Evolutionary conservation across 2,113 vertebrate species (phyloP).

Genomic region (Triplophysa siluroides): DNA sequence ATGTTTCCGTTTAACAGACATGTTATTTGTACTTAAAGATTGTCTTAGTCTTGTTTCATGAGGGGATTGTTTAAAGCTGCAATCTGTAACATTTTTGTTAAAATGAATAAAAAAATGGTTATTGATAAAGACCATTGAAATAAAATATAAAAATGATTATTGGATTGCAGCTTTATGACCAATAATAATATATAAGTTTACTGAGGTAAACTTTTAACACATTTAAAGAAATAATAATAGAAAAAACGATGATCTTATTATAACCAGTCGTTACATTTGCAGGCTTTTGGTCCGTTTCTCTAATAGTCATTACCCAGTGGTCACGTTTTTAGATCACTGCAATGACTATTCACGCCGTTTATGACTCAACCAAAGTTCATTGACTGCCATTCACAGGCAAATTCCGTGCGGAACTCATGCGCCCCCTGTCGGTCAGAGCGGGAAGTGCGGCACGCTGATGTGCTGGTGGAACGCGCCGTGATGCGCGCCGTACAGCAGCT

Average conservation of each 20-base stretch:
- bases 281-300: slow-evolving; percentile 4
- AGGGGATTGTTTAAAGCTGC: neutral
- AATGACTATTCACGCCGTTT: neutral
- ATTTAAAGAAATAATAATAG: too few species aligned
- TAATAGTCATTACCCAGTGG: neutral
- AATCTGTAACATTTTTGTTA: neutral
- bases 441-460: slow-evolving; percentile 86
- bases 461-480: slow-evolving; percentile 83
- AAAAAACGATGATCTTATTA: neutral
- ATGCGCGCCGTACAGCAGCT: slow-evolving; percentile 80
- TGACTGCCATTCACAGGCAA: neutral
- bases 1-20: slow-evolving; percentile 21
- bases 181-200: too few species aligned
- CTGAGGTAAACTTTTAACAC: too few species aligned
- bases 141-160: too few species aligned
- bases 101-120: neutral
- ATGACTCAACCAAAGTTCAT: slow-evolving; percentile 28
- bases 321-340: neutral
- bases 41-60: neutral
- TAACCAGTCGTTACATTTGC: neutral
- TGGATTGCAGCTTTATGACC: too few species aligned
- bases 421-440: slow-evolving; percentile 75
- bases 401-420: neutral
- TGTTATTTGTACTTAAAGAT: slow-evolving; percentile 2
- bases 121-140: too few species aligned